Evolutionary conservation across 2,113 vertebrate genomes (phyloP).

Genomic region (Chionodraco myersi): DNA sequence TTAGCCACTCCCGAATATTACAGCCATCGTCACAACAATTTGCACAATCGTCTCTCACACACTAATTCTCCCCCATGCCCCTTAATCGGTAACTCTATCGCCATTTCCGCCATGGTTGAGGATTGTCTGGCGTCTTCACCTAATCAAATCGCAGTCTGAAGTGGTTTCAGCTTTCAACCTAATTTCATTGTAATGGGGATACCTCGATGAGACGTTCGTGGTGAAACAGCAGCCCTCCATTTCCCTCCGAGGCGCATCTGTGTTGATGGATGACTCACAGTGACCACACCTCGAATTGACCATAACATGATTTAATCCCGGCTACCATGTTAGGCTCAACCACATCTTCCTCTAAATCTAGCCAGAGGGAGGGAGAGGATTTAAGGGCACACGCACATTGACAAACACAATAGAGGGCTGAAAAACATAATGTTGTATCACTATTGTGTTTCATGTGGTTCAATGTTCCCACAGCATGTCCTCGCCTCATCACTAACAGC

Average conservation of each 20-base stretch:
- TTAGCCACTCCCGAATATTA: constrained; percentile 9
- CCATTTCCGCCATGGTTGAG: constrained; percentile 39
- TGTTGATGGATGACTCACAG: constrained; percentile 75
- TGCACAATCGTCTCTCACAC: constrained; percentile 19
- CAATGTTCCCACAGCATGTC: neutral
- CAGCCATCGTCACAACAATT: constrained; percentile 32
- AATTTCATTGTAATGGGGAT: constrained; percentile 59
- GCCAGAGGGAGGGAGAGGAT: constrained; percentile 14
- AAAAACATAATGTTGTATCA: neutral
- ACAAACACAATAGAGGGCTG: constrained; percentile 1
- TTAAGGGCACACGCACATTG: constrained; percentile 15
- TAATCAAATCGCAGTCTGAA: constrained; percentile 72
- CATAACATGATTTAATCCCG: constrained; percentile 67
- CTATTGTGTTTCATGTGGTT: neutral
- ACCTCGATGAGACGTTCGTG: constrained; percentile 39
- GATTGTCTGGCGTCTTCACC: constrained; percentile 68
- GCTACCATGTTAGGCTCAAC: constrained; percentile 52
- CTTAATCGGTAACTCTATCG: constrained; percentile 62
- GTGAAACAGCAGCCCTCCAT: constrained; percentile 39
- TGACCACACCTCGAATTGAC: constrained; percentile 70
- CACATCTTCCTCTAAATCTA: constrained; percentile 46
- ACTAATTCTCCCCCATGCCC: constrained; percentile 6
- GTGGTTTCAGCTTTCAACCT: constrained; percentile 76
- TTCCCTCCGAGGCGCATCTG: constrained; percentile 33
- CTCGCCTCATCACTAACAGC: constrained; percentile 15